Evolutionary conservation across 2,888 invertebrate species (phyloP).

Genomic region (Acholoe squamosa): DNA sequence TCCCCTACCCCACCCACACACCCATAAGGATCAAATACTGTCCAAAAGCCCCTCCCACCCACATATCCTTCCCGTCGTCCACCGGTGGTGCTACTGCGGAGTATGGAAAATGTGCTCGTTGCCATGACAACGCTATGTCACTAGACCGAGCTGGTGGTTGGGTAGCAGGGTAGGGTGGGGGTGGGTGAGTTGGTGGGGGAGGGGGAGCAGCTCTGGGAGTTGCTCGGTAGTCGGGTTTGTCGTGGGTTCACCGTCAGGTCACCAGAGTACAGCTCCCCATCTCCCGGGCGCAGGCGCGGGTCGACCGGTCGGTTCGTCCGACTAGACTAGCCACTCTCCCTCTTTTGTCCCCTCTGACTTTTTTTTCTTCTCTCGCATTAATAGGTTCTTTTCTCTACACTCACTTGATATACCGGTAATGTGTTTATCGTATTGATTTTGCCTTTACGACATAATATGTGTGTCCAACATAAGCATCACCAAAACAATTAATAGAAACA

Average conservation of each 20-base stretch:
- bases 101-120: slow-evolving; percentile 38
- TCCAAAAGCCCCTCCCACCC: background rate
- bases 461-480: too few species aligned
- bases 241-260: slow-evolving; percentile 52
- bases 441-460: too few species aligned
- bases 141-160: slow-evolving; percentile 17
- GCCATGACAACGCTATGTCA: slow-evolving; percentile 59
- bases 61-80: background rate
- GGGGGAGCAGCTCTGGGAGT: background rate
- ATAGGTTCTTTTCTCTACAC: too few species aligned
- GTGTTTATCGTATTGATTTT: too few species aligned
- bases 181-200: background rate
- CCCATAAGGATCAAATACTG: too few species aligned
- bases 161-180: background rate
- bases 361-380: too few species aligned
- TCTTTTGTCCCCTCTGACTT: background rate
- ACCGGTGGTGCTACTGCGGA: slow-evolving; percentile 3
- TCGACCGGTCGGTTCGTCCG: background rate
- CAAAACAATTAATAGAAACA: too few species aligned
- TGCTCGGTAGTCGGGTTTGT: slow-evolving; percentile 28
- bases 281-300: background rate
- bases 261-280: slow-evolving; percentile 28
- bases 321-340: slow-evolving; percentile 34
- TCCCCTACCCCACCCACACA: too few species aligned
- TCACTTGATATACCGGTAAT: too few species aligned